Evolutionary conservation across 2,113 vertebrate species (phyloP).

Genomic region (Tympanuchus pallidicinctus): DNA sequence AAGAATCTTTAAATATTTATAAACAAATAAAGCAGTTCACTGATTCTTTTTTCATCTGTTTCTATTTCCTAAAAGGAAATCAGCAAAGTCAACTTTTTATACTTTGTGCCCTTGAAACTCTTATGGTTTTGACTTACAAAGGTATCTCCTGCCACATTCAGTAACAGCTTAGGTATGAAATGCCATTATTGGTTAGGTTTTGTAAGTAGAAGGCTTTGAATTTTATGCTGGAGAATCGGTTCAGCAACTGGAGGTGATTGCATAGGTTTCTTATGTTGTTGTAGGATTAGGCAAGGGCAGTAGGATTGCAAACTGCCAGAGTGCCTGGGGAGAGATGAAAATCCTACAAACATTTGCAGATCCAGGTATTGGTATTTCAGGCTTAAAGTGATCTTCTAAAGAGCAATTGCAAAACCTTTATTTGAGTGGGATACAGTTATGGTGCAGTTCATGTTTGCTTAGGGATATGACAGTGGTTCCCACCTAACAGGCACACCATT

Average conservation of each 20-base stretch:
- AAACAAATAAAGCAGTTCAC: background rate
- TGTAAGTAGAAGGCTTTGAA: background rate
- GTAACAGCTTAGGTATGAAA: background rate
- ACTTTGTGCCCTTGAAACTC: background rate
- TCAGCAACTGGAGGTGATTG: background rate
- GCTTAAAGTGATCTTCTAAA: background rate
- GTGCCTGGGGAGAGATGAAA: rapidly evolving
- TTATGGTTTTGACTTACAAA: background rate
- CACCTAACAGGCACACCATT: background rate
- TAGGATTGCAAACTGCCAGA: background rate
- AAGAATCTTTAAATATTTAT: background rate
- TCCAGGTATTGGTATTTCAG: background rate
- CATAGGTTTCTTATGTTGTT: background rate
- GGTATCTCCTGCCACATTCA: background rate
- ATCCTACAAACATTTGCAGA: background rate
- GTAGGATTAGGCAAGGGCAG: background rate
- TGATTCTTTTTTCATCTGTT: background rate
- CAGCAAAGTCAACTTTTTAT: background rate
- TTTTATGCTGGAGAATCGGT: background rate
- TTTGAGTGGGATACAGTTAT: background rate
- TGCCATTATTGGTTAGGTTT: background rate
- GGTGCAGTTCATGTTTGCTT: background rate
- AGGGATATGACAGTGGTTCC: background rate
- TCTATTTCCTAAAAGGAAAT: background rate
- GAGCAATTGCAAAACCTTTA: background rate